Evolutionary conservation across 2,888 invertebrate genomes (phyloP), one percentile per base, ranked within the genome.

Genomic region (Ectemnius continuus): DNA sequence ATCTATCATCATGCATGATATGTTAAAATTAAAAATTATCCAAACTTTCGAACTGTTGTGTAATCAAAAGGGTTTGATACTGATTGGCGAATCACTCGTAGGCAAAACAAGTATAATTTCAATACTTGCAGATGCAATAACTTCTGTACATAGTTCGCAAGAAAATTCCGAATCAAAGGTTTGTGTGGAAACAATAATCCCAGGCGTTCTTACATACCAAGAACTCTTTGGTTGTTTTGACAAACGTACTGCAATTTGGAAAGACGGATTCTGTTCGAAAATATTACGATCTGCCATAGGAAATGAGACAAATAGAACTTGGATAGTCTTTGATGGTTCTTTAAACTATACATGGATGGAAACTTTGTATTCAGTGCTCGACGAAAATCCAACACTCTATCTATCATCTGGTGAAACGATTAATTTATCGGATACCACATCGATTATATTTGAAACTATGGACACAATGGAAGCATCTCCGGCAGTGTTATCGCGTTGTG

Each of bases 321-420:
- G 94, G 94, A 89, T 94, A 5, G 90, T 94, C 68, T 93, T 94
- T 85, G 94, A 94, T 84, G 94, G 94, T 1, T 92, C 93, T 2
- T 92, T 94, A 20, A 93, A 93, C 82, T 91, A 92, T 18, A 91
- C 91, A 14, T 94, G 93, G 93, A 92, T 93, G 72, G 94, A 94
- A 84, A 93, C 92, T 84, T 92, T 94, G 90, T 93, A 93, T 85
- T 93, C 93, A 2, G 92, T 93, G 26, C 85, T 94, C 46, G 93
- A 94, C 85, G 93, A 93, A 4, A 82, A 80, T 63, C 93, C 92
- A 85, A 93, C 92, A 80, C 88, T 94, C 56, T 92, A 93, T 82
- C 88, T 94, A 56, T 91, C 92, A 88, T 93, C 93, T 52, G 94
- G 94, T 28, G 94, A 94, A 87, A 93, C 92, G 75, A 92, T 94